A percentile compares a stretch with the other conserved stretches of the same genome.
phyloP scores from a whole-genome alignment of 37 sponge, comb jelly and placozoan species.

The Amphimedon queenslandica region DNA sequence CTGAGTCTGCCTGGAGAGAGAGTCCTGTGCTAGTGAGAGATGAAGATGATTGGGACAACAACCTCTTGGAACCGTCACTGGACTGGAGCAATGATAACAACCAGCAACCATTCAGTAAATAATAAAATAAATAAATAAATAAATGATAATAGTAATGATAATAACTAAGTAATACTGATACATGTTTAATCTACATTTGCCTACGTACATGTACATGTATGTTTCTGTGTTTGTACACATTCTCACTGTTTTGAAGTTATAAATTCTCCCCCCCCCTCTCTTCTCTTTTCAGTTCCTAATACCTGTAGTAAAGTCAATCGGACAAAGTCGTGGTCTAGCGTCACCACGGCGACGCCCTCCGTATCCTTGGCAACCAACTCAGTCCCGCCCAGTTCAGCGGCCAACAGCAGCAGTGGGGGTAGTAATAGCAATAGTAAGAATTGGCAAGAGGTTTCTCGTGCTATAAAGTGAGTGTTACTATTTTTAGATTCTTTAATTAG shows the following conservation, averaged over 20 bases:
- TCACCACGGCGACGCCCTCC: background rate
- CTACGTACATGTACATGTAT: background rate
- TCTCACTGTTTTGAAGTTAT: no score
- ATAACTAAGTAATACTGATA: no score
- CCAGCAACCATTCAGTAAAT: no score
- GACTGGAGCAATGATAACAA: background rate
- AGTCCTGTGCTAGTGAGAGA: background rate
- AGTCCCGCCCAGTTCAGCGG: conserved; percentile 1
- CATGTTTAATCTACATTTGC: no score
- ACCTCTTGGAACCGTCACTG: background rate
- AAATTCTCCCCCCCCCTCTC: no score
- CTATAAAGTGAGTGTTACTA: conserved; percentile 29
- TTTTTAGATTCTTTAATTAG: background rate
- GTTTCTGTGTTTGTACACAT: no score
- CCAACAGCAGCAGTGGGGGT: background rate
- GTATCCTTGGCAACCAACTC: conserved; percentile 10
- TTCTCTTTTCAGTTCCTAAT: no score
- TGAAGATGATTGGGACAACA: background rate
- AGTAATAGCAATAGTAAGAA: conserved; percentile 1
- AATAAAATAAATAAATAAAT: no score
- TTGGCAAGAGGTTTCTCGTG: conserved; percentile 65
- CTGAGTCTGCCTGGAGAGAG: background rate
- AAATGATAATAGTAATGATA: no score
- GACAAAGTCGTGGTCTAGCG: background rate
- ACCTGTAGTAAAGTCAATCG: no score